A percentile compares a stretch with the other conserved stretches of the same genome.
phyloP scores from a whole-genome alignment of 2,797 vertebrate genomes.

The Pangasius sanitwongsei region DNA sequence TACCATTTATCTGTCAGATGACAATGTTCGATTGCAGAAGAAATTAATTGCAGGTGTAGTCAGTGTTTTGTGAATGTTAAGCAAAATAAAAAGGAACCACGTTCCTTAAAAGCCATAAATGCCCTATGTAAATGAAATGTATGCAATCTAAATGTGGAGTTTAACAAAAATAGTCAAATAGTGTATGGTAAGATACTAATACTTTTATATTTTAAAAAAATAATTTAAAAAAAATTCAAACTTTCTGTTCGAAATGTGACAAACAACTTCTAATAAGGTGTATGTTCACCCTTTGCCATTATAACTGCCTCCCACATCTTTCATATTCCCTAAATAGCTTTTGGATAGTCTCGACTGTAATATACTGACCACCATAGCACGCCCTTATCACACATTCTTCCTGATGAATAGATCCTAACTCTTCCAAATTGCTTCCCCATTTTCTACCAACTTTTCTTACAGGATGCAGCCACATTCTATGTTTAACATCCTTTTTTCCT shows the following conservation, averaged over 20 bases:
- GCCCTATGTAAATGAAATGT: not conserved
- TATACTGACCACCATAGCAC: not conserved
- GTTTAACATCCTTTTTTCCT: not conserved
- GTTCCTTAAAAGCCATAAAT: not conserved
- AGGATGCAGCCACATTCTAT: not conserved
- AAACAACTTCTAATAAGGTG: not conserved
- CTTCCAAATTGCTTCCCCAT: not conserved
- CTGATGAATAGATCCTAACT: not conserved
- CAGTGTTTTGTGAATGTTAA: not conserved
- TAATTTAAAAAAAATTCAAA: not conserved
- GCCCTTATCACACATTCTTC: not conserved
- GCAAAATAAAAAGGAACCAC: not conserved
- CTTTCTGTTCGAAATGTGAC: not conserved
- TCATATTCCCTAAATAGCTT: not conserved
- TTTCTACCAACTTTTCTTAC: not conserved
- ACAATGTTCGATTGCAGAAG: not conserved
- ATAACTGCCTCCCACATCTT: not conserved
- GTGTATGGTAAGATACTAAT: not conserved
- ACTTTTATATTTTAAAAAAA: not conserved
- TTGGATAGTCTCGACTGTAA: not conserved
- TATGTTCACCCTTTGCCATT: not conserved
- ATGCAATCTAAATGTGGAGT: not conserved
- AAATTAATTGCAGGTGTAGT: not conserved
- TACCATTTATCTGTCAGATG: not conserved
- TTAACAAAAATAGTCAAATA: not conserved